Evolutionary conservation across 2,888 invertebrate species (phyloP).

Genomic region (Biston stratarius): DNA sequence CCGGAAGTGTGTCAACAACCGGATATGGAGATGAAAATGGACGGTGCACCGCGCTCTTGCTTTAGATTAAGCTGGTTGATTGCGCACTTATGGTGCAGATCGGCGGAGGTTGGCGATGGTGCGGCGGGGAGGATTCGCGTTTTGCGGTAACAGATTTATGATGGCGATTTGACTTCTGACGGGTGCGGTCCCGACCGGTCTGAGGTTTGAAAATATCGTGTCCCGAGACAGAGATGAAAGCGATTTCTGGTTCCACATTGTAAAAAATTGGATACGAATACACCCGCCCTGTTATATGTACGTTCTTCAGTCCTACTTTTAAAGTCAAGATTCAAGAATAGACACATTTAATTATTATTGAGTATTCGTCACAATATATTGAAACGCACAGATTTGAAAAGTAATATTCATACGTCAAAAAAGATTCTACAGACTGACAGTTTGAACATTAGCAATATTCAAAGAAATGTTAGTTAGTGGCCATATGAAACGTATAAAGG

Average conservation of each 20-base stretch:
- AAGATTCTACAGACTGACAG: no score
- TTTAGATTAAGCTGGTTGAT: slow-evolving; percentile 75
- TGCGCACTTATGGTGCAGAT: slow-evolving; percentile 54
- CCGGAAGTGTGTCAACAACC: slow-evolving; percentile 64
- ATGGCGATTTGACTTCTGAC: slow-evolving; percentile 79
- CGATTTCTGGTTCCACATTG: background rate
- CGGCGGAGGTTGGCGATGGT: background rate
- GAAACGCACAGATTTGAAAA: no score
- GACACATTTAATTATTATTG: no score
- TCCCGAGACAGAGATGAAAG: background rate
- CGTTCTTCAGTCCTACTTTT: background rate
- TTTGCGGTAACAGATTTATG: slow-evolving; percentile 70
- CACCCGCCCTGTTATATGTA: no score
- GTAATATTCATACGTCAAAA: no score
- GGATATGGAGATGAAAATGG: slow-evolving; percentile 71
- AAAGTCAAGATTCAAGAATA: no score
- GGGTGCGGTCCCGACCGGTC: slow-evolving; percentile 61
- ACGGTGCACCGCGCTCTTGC: slow-evolving; percentile 69
- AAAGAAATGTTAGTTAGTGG: no score
- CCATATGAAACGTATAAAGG: no score
- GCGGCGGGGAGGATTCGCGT: background rate
- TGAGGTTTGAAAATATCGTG: background rate
- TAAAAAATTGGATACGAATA: no score
- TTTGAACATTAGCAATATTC: no score
- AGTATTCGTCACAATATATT: no score